These are phyloP conservation scores for Dufourea novaeangliae DNA, from an alignment of 1,140 invertebrate genomes.

Conservation along the genomic window DNA sequence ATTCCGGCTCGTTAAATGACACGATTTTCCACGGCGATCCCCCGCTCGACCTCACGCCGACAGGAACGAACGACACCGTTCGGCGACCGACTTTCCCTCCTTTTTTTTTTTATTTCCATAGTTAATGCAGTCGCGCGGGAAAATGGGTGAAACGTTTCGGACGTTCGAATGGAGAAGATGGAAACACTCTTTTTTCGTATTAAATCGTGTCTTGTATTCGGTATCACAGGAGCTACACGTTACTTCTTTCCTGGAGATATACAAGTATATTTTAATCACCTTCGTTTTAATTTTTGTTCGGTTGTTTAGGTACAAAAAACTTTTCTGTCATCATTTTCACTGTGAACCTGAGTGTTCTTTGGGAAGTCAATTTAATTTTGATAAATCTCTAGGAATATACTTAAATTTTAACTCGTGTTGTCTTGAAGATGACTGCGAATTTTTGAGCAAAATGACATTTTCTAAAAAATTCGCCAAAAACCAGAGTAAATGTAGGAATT, in stretches of 20 bases:
- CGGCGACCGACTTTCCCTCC: not conserved
- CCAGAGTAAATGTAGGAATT: too few relatives aligned
- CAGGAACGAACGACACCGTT: not conserved
- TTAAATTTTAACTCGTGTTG: too few relatives aligned
- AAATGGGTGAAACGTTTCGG: not conserved
- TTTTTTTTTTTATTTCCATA: not conserved
- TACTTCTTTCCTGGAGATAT: too few relatives aligned
- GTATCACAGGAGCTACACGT: not conserved
- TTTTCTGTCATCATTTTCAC: too few relatives aligned
- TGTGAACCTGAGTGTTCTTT: too few relatives aligned
- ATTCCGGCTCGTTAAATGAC: conserved; percentile 20
- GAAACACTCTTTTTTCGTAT: not conserved
- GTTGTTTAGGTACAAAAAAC: too few relatives aligned
- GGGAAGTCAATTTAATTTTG: too few relatives aligned
- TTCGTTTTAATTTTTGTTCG: too few relatives aligned
- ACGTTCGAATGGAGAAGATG: not conserved
- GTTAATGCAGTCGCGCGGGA: not conserved
- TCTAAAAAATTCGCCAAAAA: too few relatives aligned
- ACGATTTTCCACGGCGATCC: not conserved
- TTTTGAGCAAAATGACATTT: too few relatives aligned
- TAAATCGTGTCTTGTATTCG: not conserved
- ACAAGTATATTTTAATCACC: too few relatives aligned
- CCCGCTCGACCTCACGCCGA: not conserved
- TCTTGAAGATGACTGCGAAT: too few relatives aligned
- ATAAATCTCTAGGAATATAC: not conserved